Base-by-base conservation (phyloP, 2,888 invertebrate species). In the Crossocerus cetratus region DNA sequence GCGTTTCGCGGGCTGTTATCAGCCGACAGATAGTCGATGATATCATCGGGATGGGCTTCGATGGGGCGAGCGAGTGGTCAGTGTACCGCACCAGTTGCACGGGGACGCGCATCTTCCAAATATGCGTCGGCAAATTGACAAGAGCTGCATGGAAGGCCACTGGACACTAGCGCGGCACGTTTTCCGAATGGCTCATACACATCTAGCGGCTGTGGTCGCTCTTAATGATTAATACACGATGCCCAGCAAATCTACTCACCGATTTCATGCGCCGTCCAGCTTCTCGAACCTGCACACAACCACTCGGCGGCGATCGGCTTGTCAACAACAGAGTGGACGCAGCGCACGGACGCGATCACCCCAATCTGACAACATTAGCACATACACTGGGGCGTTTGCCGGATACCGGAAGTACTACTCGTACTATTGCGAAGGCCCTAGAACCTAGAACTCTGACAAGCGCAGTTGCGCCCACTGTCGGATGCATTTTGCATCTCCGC, bases 371-470 rank as follows among this genome's bases (percentile, higher is more conserved):
- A 65, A 69, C 65, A 75, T 69, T 66, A 65, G 62, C 59, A 67
- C 69, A 60, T 65, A 74, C 65, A 72, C 69, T 78, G 73, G 85
- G 86, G 86, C 86, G 85, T 85, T 84, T 83, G 83, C 85, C 85
- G 84, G 83, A 85, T 85, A 70, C 81, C 78, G 82, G 81, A 82
- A 81, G 74, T 82, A 74, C 72, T 76, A 62, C 68, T 70, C 69
- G 65, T 76, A 23, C 56, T 65, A 71, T 72, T 62, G 56, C 66
- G 18, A 57, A 22, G 69, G 61, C 66, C 73, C 49, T 49, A 49
- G 16, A 49, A 49, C 43, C 43, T 43, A 13, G 43, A 54, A 53
- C 56, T 53, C 57, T 63, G 58, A 20, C 54, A 11, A 69, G 58
- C 58, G 70, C 72, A 66, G 72, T 68, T 74, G 75, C 78, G 60